Conservation (phyloP, 2,888 invertebrate species). For the Danaus chrysippus region DNA sequence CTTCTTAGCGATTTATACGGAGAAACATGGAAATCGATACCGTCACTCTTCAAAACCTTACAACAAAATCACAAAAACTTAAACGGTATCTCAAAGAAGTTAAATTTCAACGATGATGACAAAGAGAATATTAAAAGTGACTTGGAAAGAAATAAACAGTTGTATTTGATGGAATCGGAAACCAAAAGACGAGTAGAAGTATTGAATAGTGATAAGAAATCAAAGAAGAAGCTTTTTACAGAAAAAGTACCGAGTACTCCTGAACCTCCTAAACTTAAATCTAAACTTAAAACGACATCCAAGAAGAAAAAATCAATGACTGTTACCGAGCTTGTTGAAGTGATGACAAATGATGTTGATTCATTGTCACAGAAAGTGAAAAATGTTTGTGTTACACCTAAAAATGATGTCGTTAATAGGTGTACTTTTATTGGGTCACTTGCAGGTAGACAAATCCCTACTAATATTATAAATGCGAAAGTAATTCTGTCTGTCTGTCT, state of each 20-base stretch:
- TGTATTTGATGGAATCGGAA: slow-evolving; percentile 61
- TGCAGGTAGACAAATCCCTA: slow-evolving; percentile 66
- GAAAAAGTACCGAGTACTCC: slow-evolving; percentile 60
- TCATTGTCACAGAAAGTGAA: slow-evolving; percentile 46
- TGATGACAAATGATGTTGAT: slow-evolving; percentile 47
- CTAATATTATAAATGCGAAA: too few relatives aligned
- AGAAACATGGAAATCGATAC: slow-evolving; percentile 75
- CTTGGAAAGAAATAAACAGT: slow-evolving; percentile 49
- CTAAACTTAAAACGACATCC: slow-evolving; percentile 46
- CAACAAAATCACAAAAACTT: slow-evolving; percentile 48
- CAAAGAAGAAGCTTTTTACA: slow-evolving; percentile 64
- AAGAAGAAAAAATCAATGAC: slow-evolving; percentile 60
- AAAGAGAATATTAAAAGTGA: slow-evolving; percentile 59
- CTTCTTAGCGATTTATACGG: slow-evolving; percentile 76
- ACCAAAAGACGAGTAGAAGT: slow-evolving; percentile 45
- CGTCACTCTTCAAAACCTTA: slow-evolving; percentile 60
- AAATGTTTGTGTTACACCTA: slow-evolving; percentile 30
- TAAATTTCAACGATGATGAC: slow-evolving; percentile 58
- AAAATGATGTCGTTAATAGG: slow-evolving; percentile 38
- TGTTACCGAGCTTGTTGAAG: slow-evolving; percentile 60
- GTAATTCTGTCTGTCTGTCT: too few relatives aligned
- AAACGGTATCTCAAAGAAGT: slow-evolving; percentile 54
- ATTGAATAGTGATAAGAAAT: slow-evolving; percentile 49
- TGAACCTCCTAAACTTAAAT: slow-evolving; percentile 44
- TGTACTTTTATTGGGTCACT: slow-evolving; percentile 78